Evolutionary conservation across 2,113 vertebrate genomes (phyloP).

Genomic region (Polyodon spathula): DNA sequence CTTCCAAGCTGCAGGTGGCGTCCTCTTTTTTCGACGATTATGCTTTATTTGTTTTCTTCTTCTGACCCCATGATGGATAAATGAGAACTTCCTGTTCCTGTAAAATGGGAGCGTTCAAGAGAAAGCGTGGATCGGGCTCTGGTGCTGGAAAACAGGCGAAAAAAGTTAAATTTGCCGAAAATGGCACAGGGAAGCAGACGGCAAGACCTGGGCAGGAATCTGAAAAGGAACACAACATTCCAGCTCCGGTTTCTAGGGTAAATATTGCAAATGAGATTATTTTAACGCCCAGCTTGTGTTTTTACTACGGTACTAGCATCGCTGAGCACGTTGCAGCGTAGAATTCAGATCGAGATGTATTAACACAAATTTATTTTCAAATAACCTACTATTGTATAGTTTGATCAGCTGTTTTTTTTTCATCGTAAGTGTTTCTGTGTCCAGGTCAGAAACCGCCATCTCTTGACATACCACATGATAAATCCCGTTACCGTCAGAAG

Average conservation of each 20-base stretch:
- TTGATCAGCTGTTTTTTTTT: neutral
- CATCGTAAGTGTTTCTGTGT: neutral
- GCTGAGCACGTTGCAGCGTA: no score
- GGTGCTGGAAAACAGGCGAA: slow-evolving; percentile 32
- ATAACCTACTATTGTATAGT: neutral
- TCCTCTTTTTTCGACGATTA: no score
- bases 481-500: no score
- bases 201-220: slow-evolving; percentile 7
- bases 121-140: slow-evolving; percentile 50
- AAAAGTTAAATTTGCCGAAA: slow-evolving; percentile 34
- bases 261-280: neutral
- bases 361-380: neutral
- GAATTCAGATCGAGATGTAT: no score
- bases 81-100: neutral
- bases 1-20: no score
- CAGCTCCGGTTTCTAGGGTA: slow-evolving; percentile 75
- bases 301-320: no score
- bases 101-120: slow-evolving; percentile 66
- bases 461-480: neutral
- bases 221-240: slow-evolving; percentile 51
- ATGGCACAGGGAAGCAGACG: slow-evolving; percentile 1
- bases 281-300: no score
- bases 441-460: neutral
- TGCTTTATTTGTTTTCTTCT: no score
- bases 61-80: no score